A percentile compares a stretch with the other conserved stretches of the same genome.
Conservation (phyloP, 92 coral and sea anemone genomes). For the Porites rus region DNA sequence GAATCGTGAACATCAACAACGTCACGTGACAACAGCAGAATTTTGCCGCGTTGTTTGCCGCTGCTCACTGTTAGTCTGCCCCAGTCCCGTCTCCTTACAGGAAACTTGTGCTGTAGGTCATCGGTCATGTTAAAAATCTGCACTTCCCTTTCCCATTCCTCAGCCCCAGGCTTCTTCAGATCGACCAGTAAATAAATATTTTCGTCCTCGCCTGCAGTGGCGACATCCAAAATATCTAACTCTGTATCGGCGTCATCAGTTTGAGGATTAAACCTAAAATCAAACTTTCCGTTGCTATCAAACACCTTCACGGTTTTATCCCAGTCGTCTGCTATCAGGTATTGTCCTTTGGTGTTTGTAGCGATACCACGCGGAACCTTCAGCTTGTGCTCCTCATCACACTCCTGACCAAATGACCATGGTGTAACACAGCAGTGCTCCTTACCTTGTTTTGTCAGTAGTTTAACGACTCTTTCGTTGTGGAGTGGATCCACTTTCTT, state of each 20-base stretch:
- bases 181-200: too few species aligned
- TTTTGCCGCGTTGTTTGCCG: too few species aligned
- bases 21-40: too few species aligned
- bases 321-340: background rate
- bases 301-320: background rate
- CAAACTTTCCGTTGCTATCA: constrained; percentile 9
- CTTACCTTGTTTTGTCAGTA: background rate
- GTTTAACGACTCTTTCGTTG: background rate
- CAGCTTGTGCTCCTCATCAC: background rate
- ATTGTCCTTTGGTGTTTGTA: background rate
- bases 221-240: background rate
- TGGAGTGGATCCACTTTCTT: background rate
- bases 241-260: background rate
- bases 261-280: background rate
- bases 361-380: background rate
- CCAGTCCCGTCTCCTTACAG: background rate
- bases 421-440: too few species aligned
- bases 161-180: too few species aligned
- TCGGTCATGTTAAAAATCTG: background rate
- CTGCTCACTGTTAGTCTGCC: background rate
- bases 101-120: background rate
- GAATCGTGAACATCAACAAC: background rate
- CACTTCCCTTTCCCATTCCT: too few species aligned
- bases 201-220: background rate
- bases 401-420: background rate